A percentile compares a stretch with the other conserved stretches of the same genome.
Conservation (phyloP, 1,140 invertebrate genomes). For the Conus betulinus region DNA sequence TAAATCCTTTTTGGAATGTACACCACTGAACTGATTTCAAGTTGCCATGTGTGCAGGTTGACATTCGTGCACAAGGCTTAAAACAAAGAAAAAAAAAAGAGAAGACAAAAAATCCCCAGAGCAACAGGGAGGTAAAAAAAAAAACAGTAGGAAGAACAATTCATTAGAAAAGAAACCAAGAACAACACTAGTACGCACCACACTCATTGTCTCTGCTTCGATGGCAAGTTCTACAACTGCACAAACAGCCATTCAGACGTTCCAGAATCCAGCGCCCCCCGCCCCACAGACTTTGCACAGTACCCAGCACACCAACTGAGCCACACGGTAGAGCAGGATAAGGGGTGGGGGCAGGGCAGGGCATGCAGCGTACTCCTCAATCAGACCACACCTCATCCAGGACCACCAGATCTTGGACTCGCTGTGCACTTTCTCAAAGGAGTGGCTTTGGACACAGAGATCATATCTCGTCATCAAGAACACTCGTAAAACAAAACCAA, state of each 20-base stretch:
- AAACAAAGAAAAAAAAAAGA: too few species aligned
- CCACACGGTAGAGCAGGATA: slow-evolving; percentile 53
- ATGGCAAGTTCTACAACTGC: background rate
- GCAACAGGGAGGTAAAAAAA: too few species aligned
- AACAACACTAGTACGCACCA: too few species aligned
- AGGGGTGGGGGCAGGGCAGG: slow-evolving; percentile 72
- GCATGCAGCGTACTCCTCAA: slow-evolving; percentile 71
- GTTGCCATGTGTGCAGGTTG: too few species aligned
- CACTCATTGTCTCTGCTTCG: too few species aligned
- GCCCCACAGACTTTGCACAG: background rate
- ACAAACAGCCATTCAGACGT: background rate
- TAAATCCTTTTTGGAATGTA: too few species aligned
- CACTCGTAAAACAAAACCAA: background rate
- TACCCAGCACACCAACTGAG: background rate
- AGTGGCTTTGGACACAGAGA: slow-evolving; percentile 59
- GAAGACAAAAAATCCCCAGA: background rate
- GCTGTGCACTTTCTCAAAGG: slow-evolving; percentile 66
- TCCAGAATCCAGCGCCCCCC: background rate
- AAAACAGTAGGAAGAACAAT: background rate
- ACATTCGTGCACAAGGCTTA: too few species aligned
- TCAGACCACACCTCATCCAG: slow-evolving; percentile 52
- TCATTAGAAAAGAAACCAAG: background rate
- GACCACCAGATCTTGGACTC: slow-evolving; percentile 59
- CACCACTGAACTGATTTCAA: too few species aligned
- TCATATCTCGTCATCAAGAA: too few species aligned